Evolutionary conservation across 2,888 invertebrate genomes (phyloP).

Genomic region (Deilephila porcellus): DNA sequence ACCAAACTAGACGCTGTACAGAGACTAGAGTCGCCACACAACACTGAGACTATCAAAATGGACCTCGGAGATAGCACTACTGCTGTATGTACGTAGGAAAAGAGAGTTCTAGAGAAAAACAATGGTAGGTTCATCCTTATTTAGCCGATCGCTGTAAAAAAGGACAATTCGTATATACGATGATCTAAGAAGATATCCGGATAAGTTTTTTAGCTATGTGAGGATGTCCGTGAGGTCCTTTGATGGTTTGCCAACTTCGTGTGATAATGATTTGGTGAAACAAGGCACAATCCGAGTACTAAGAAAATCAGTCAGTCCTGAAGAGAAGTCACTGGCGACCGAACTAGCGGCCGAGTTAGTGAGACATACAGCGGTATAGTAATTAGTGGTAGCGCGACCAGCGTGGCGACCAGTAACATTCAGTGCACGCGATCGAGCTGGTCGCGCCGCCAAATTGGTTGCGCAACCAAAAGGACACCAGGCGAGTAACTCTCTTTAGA

Average conservation of each 20-base stretch:
- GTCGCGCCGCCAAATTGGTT: conserved; percentile 6
- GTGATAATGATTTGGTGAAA: conserved; percentile 31
- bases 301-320: conserved; percentile 39
- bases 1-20: too few species aligned
- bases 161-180: conserved; percentile 31
- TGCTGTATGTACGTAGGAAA: too few species aligned
- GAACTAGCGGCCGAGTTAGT: conserved; percentile 37
- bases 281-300: conserved; percentile 37
- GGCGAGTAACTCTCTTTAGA: too few species aligned
- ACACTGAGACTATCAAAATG: too few species aligned
- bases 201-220: conserved; percentile 37
- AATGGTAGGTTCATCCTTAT: conserved; percentile 32
- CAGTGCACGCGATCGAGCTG: background rate
- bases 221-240: conserved; percentile 38
- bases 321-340: background rate
- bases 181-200: conserved; percentile 37
- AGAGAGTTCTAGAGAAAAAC: too few species aligned
- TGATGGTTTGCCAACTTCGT: conserved; percentile 37
- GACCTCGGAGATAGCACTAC: too few species aligned
- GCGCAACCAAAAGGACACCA: conserved; percentile 1
- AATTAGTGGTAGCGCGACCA: conserved; percentile 52
- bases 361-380: conserved; percentile 34
- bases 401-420: conserved; percentile 55
- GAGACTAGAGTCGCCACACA: too few species aligned
- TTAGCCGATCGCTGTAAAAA: conserved; percentile 35